phyloP scores from a whole-genome alignment of 2,113 vertebrate species.

The Nycticorax nycticorax region DNA sequence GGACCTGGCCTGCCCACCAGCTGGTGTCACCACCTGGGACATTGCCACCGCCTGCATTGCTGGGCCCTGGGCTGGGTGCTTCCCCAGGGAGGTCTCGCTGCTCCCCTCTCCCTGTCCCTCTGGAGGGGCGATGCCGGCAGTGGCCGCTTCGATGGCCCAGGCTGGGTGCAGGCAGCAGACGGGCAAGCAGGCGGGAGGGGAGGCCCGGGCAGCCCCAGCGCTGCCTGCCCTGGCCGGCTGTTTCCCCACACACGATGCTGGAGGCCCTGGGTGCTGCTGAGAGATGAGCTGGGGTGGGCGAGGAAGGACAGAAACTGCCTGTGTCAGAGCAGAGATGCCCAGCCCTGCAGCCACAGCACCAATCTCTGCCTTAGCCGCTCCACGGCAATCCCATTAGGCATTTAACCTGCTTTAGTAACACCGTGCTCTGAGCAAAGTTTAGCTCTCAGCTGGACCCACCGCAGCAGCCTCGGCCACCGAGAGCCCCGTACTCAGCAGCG shows the following conservation, averaged over 20 bases:
- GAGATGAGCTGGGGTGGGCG: background rate
- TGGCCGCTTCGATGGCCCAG: background rate
- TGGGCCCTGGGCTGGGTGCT: rapidly evolving
- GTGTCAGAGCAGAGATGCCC: background rate
- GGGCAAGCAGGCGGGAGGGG: background rate
- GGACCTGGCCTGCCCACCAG: background rate
- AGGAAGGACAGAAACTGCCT: background rate
- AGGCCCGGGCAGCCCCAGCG: background rate
- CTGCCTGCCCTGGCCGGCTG: background rate
- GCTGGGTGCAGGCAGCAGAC: background rate
- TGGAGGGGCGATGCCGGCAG: rapidly evolving
- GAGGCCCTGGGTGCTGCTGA: background rate
- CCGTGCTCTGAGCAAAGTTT: background rate
- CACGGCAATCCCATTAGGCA: background rate
- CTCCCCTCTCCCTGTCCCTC: background rate
- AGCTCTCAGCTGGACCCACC: background rate
- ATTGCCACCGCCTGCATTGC: background rate
- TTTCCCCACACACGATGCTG: background rate
- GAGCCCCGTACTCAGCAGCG: rapidly evolving
- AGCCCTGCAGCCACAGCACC: background rate
- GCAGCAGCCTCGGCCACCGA: background rate
- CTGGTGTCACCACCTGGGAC: background rate
- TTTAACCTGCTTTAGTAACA: background rate
- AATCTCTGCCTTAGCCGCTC: background rate
- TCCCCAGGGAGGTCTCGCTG: background rate